These are phyloP conservation scores for Mastomys coucha DNA, from an alignment of 2,113 vertebrate species.

Conservation along the genomic window DNA sequence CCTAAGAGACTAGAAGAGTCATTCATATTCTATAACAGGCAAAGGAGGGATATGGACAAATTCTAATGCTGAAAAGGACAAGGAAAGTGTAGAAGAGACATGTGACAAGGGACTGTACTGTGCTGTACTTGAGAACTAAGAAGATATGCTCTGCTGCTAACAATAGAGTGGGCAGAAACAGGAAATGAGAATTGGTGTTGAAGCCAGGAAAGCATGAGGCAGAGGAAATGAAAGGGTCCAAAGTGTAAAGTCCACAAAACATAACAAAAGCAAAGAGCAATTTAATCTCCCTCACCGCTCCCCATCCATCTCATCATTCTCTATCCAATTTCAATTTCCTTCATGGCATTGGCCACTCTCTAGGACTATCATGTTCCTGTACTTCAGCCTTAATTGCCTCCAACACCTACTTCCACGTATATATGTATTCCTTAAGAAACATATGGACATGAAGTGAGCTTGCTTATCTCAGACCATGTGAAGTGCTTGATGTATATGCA, in stretches of 20 bases:
- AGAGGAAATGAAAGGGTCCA: slow-evolving; percentile 9
- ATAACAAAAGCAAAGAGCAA: slow-evolving; percentile 20
- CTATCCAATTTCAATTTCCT: not conserved
- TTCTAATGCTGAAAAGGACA: slow-evolving; percentile 11
- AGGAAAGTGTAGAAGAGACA: not conserved
- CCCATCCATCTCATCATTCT: not conserved
- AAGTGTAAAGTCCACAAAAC: not conserved
- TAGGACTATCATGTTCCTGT: slow-evolving; percentile 3
- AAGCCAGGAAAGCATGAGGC: slow-evolving; percentile 13
- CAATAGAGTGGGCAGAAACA: not conserved
- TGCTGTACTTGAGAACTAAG: not conserved
- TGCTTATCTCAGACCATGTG: not conserved
- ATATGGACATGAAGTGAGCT: not conserved
- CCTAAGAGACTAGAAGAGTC: not conserved
- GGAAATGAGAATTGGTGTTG: slow-evolving; percentile 32
- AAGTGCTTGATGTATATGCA: not conserved
- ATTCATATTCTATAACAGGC: slow-evolving; percentile 4
- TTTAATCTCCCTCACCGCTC: not conserved
- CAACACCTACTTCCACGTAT: not conserved
- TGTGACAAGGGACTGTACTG: not conserved
- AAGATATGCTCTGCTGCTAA: not conserved
- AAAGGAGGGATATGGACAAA: slow-evolving; percentile 5
- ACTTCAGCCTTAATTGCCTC: not conserved
- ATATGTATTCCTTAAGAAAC: not conserved
- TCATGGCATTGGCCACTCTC: not conserved